Percentiles rank a stretch among this genome's conserved stretches.
phyloP scores from a whole-genome alignment of 2,888 invertebrate species.

The Netelia inedita region DNA sequence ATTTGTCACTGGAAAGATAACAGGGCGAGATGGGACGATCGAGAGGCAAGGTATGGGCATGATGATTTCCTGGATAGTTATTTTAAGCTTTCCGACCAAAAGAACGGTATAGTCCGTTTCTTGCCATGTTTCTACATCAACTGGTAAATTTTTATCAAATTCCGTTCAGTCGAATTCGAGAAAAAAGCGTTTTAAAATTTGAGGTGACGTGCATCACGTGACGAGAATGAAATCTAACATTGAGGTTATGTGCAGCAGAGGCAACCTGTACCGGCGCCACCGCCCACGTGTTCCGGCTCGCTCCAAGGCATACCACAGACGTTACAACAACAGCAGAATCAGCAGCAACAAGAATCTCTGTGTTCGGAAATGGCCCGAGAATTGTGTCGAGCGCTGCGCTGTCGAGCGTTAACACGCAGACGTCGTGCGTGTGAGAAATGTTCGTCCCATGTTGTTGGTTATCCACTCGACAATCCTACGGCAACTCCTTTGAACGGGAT shows the following conservation, averaged over 20 bases:
- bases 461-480: conserved; percentile 85
- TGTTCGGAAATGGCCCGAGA: conserved; percentile 93
- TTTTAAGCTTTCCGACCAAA: not conserved
- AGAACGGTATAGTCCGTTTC: not conserved
- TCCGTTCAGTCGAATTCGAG: not conserved
- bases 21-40: conserved; percentile 70
- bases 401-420: conserved; percentile 89
- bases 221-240: not conserved
- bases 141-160: not conserved
- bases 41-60: conserved; percentile 65
- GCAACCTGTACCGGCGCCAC: conserved; percentile 74
- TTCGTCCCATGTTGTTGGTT: conserved; percentile 85
- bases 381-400: conserved; percentile 88
- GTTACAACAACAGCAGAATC: conserved; percentile 80
- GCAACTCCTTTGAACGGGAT: conserved; percentile 85
- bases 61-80: conserved; percentile 4
- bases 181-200: not conserved
- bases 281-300: conserved; percentile 81
- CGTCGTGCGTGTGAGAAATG: conserved; percentile 88
- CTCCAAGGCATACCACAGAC: conserved; percentile 84
- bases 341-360: conserved; percentile 88
- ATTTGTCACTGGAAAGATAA: conserved; percentile 63
- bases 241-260: conserved; percentile 73
- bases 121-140: not conserved
- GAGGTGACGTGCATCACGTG: conserved; percentile 19